These are phyloP conservation scores for Leptinotarsa haldemani DNA, from an alignment of 2,888 invertebrate genomes.

Conservation along the genomic window DNA sequence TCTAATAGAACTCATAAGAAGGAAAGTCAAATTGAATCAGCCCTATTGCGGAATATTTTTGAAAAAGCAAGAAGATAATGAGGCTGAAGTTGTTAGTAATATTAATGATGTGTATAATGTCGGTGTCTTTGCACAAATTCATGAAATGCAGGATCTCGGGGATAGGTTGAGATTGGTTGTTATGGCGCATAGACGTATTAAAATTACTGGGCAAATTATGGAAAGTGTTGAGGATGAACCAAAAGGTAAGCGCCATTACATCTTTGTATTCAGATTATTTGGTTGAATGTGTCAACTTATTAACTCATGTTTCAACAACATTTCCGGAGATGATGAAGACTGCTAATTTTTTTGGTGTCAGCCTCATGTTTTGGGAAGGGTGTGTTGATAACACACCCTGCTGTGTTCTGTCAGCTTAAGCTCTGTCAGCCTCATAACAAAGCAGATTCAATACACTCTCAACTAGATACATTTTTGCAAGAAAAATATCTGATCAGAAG, in stretches of 20 bases:
- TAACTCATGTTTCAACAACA: no score
- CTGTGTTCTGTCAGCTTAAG: no score
- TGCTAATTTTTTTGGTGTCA: no score
- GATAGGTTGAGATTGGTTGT: conserved; percentile 91
- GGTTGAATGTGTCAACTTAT: neutral
- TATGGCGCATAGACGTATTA: conserved; percentile 92
- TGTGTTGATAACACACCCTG: no score
- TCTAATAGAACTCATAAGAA: conserved; percentile 88
- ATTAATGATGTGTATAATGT: conserved; percentile 88
- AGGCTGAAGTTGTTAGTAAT: conserved; percentile 84
- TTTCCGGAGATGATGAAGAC: no score
- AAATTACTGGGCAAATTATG: conserved; percentile 81
- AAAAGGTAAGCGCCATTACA: conserved; percentile 55
- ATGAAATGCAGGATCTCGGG: conserved; percentile 96
- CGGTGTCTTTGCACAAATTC: conserved; percentile 98
- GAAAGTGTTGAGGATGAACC: conserved; percentile 77
- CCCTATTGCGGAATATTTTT: conserved; percentile 98
- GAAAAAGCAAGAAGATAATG: conserved; percentile 90
- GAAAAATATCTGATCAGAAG: no score
- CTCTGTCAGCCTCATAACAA: no score
- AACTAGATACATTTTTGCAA: no score
- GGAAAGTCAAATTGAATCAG: conserved; percentile 95
- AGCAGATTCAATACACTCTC: no score
- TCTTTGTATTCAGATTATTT: neutral
- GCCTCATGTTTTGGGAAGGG: no score